Evolutionary conservation across 1,140 invertebrate species (phyloP), one percentile per base, ranked within the genome.

Genomic region (Procambarus clarkii): DNA sequence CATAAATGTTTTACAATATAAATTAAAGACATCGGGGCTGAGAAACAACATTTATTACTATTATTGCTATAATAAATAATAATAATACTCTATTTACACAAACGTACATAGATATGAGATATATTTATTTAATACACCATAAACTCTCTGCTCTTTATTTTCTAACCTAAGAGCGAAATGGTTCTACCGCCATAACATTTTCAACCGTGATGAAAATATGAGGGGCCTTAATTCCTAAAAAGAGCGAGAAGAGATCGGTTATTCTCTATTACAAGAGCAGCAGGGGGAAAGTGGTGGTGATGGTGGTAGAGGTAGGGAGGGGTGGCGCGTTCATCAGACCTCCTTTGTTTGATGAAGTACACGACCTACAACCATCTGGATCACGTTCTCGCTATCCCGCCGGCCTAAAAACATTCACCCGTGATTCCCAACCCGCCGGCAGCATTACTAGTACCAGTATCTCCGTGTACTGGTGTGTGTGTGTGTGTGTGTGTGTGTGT

Each of bases 261-360:
- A 74, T 74, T 74, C 0, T 34, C n/a, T n/a, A 24, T 74, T 24
- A 2, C 0, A 74, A n/a, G 5, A 74, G n/a, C 69, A 74, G 69
- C 69, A 24, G 69, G 69, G 34, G 34, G 34, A 34, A 34, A 1
- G 34, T 34, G 34, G 64, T 69, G 69, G 34, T 0, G 34, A 34
- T 0, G 34, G 34, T 34, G 34, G 64, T 69, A n/a, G 69, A 34
- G 69, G 60, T 64, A 21, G 4, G 60, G 60, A 4, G 13, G 60
- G 4, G 60, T 64, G 5, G n/a, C n/a, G 9, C 11, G 64, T 69
- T 18, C 11, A 15, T 74, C 69, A 74, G 69, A 74, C 69, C 69
- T 74, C 69, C 69, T 74, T 74, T 74, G 69, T 74, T 74, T 74
- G 54, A 64, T 54, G 81, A 60, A 60, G 81, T 24, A 60, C 44